Evolutionary conservation across 2,113 vertebrate species (phyloP).

Genomic region (Nyctibius bracteatus): DNA sequence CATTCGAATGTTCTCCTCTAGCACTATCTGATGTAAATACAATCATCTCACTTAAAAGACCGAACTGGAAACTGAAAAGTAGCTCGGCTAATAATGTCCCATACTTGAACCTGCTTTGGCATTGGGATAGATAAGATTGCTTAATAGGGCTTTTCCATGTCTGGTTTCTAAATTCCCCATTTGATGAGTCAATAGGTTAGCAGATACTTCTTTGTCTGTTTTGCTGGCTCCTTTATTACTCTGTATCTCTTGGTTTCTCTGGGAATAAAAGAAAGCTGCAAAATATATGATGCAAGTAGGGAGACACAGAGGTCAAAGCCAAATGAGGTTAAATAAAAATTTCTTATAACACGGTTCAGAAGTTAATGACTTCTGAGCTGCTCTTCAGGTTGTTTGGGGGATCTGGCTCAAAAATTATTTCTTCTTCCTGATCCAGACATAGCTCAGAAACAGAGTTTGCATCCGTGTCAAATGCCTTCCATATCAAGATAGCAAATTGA

Average conservation of each 20-base stretch:
- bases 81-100: neutral
- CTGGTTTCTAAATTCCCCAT: slow-evolving; percentile 41
- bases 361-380: neutral
- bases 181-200: slow-evolving; percentile 29
- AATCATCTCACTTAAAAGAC: neutral
- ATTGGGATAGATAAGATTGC: neutral
- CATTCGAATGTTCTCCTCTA: neutral
- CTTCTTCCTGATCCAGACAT: neutral
- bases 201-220: slow-evolving; percentile 36
- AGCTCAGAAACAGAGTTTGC: neutral
- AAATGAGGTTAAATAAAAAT: neutral
- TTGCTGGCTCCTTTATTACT: slow-evolving; percentile 37
- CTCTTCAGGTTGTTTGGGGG: neutral
- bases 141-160: slow-evolving; percentile 48
- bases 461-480: neutral
- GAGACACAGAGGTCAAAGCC: slow-evolving; percentile 35
- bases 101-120: slow-evolving; percentile 45
- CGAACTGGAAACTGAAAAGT: slow-evolving; percentile 10
- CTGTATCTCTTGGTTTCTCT: slow-evolving; percentile 47
- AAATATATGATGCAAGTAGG: slow-evolving; percentile 35
- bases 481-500: neutral
- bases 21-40: neutral
- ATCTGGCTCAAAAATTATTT: slow-evolving; percentile 5
- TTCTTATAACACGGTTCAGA: neutral
- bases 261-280: slow-evolving; percentile 6